Percentiles rank a stretch among this genome's conserved stretches.
phyloP scores from a whole-genome alignment of 2,797 vertebrate species.

The Capromys pilorides region DNA sequence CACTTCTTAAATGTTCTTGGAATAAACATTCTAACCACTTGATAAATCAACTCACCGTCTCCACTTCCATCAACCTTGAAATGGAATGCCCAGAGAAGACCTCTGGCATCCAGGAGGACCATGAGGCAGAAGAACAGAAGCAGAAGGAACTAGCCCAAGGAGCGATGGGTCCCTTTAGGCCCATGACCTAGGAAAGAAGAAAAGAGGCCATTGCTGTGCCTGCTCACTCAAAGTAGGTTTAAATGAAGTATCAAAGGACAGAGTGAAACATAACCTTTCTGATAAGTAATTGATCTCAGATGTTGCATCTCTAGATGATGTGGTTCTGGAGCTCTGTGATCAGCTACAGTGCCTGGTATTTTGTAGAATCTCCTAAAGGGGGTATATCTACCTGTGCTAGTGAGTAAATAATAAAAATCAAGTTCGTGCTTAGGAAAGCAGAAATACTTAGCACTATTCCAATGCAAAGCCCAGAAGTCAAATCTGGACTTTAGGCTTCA shows the following conservation, averaged over 20 bases:
- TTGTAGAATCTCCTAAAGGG: neutral
- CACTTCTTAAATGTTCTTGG: neutral
- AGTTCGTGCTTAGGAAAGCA: neutral
- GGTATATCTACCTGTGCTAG: fast-evolving
- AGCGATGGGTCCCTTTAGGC: neutral
- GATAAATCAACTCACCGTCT: neutral
- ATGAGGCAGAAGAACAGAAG: neutral
- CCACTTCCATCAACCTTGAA: neutral
- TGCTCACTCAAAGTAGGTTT: neutral
- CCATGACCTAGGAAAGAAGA: neutral
- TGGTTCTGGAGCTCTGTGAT: neutral
- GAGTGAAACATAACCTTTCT: neutral
- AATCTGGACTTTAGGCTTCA: neutral
- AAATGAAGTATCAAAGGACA: neutral
- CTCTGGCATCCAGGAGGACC: neutral
- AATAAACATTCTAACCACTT: neutral
- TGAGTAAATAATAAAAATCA: neutral
- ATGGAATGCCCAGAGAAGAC: neutral
- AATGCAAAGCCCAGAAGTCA: neutral
- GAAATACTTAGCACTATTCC: neutral
- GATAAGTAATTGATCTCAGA: neutral
- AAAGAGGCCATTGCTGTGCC: neutral
- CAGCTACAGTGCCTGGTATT: neutral
- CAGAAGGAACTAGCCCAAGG: neutral
- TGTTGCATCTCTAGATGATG: neutral